Percentiles rank a stretch among this genome's conserved stretches.
Conservation (phyloP, 1,140 invertebrate species). For the Drosophila carrolli region DNA sequence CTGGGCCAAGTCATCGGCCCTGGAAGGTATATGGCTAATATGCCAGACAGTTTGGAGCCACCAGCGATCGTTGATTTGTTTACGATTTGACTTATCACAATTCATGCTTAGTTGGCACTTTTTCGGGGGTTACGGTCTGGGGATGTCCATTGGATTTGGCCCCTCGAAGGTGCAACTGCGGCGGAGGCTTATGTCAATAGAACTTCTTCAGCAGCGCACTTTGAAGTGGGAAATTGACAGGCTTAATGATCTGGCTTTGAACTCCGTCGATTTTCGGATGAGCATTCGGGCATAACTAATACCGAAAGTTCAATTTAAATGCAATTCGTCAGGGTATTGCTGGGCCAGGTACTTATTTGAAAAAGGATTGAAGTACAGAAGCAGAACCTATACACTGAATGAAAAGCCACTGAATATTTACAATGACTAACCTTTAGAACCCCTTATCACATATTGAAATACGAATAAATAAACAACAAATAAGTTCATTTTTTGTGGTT, state of each 20-base stretch:
- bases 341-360: background rate
- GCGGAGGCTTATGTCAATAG: conserved; percentile 69
- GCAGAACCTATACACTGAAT: background rate
- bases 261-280: background rate
- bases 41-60: conserved; percentile 80
- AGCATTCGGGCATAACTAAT: conserved; percentile 11
- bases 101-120: conserved; percentile 82
- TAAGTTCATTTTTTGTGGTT: too few relatives aligned
- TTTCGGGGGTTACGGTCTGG: conserved; percentile 19
- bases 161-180: conserved; percentile 22
- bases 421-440: too few relatives aligned
- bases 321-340: conserved; percentile 53
- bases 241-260: conserved; percentile 60
- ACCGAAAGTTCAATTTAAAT: conserved; percentile 19
- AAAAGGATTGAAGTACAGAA: conserved; percentile 7
- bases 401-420: too few relatives aligned
- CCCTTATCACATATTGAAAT: too few relatives aligned
- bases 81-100: conserved; percentile 75
- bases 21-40: conserved; percentile 69
- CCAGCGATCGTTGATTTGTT: conserved; percentile 66
- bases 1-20: conserved; percentile 57
- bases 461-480: too few relatives aligned
- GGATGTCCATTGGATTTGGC: background rate
- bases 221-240: conserved; percentile 75
- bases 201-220: conserved; percentile 78